phyloP scores from a whole-genome alignment of 2,888 invertebrate species.

The Notodonta dromedarius region DNA sequence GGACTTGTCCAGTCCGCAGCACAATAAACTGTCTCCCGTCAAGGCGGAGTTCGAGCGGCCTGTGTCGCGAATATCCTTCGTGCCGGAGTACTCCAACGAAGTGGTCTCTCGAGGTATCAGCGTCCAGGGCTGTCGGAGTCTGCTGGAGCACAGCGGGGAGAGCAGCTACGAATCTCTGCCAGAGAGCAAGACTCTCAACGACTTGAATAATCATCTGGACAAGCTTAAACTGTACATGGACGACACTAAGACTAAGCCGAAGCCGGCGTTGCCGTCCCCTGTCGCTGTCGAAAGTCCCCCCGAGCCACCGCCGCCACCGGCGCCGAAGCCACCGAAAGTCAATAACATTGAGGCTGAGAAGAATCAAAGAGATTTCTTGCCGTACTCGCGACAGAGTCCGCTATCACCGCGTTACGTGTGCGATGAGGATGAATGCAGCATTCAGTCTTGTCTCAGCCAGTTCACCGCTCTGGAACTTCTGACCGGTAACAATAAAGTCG shows the following conservation, averaged over 20 bases:
- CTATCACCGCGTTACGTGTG: constrained; percentile 88
- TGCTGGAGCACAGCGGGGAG: constrained; percentile 70
- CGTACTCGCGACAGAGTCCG: constrained; percentile 72
- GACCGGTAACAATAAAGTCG: constrained; percentile 96
- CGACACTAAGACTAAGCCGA: constrained; percentile 46
- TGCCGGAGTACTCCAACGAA: constrained; percentile 71
- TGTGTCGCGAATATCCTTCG: constrained; percentile 66
- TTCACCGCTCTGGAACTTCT: constrained; percentile 96
- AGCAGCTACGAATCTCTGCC: constrained; percentile 66
- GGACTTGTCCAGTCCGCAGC: constrained; percentile 81
- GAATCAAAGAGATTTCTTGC: constrained; percentile 58
- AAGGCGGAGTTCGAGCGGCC: constrained; percentile 71
- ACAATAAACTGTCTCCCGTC: constrained; percentile 63
- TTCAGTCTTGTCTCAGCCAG: constrained; percentile 95
- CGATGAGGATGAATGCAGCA: constrained; percentile 91
- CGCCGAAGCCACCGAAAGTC: constrained; percentile 58
- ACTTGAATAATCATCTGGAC: constrained; percentile 63
- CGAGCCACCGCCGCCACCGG: constrained; percentile 49
- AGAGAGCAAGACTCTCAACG: constrained; percentile 55
- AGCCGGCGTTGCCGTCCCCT: constrained; percentile 57
- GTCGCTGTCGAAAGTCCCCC: constrained; percentile 45
- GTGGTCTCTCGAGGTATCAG: constrained; percentile 74
- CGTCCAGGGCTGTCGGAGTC: constrained; percentile 63
- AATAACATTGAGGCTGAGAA: constrained; percentile 64
- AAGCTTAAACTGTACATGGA: constrained; percentile 68